phyloP scores from a whole-genome alignment of 2,888 invertebrate genomes.

The Tipula lateralis region DNA sequence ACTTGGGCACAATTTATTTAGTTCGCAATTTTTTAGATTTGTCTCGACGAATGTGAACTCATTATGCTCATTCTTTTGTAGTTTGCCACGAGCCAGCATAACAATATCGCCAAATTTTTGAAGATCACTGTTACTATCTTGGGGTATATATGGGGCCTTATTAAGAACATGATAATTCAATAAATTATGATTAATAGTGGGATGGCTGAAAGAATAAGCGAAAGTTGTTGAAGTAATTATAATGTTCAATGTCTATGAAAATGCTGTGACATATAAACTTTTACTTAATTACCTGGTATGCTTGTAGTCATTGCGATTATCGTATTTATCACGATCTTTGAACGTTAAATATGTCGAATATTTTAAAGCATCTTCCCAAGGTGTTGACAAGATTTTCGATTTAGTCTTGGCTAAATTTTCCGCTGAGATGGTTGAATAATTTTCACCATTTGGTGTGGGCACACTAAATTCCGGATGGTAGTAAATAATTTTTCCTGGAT shows the following conservation, averaged over 20 bases:
- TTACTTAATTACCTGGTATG: conserved; percentile 27
- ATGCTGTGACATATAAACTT: neutral
- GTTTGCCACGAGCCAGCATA: conserved; percentile 59
- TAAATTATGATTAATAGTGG: neutral
- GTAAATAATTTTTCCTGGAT: conserved; percentile 44
- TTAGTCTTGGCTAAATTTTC: neutral
- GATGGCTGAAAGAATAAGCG: neutral
- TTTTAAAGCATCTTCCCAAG: conserved; percentile 64
- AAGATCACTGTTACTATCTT: conserved; percentile 34
- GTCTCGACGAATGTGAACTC: conserved; percentile 56
- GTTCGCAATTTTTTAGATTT: conserved; percentile 37
- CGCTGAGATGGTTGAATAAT: neutral
- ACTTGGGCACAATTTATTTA: conserved; percentile 30
- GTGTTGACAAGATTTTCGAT: conserved; percentile 35
- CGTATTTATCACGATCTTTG: conserved; percentile 41
- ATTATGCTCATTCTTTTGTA: conserved; percentile 52
- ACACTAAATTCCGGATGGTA: conserved; percentile 38
- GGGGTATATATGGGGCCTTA: neutral
- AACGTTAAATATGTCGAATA: conserved; percentile 64
- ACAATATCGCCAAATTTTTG: conserved; percentile 60
- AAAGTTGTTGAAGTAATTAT: neutral
- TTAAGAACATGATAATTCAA: neutral
- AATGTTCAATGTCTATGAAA: neutral
- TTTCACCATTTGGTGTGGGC: neutral
- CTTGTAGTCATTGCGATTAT: conserved; percentile 27